Evolutionary conservation across 2,888 invertebrate genomes (phyloP), one percentile per base, ranked within the genome.

Genomic region (Pheosia tremula): DNA sequence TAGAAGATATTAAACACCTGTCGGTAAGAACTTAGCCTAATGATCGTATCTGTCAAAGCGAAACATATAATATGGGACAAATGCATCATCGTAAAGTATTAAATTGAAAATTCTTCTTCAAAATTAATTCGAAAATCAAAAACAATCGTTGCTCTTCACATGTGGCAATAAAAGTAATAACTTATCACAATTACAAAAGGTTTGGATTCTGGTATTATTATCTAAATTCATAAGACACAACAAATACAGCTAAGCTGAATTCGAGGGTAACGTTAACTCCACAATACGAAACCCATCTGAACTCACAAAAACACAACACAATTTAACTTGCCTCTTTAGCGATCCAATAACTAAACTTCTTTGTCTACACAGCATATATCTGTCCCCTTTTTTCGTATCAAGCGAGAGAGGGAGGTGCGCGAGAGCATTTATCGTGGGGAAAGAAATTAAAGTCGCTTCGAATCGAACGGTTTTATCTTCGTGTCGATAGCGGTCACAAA

Each of bases 401-500:
- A 58, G 67, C 69, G 66, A 75, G 85, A 89, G 67, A 68, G 78
- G 75, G 88, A 89, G 68, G 81, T 76, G 80, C 76, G 78, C 77
- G 68, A 74, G 81, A 84, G 83, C 91, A 91, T 91, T 91, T 88
- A 91, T 90, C 87, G 89, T 84, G 76, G 78, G 81, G 81, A 85
- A 91, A 91, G 92, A 89, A 92, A 92, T 93, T 92, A 93, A 93
- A 91, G 90, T 90, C 86, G 88, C 85, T 83, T 86, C 86, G 84
- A 91, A 91, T 91, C 89, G 91, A 89, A 89, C 86, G 88, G 89
- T 89, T 89, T 91, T 91, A 92, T 92, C 91, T 88, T 85, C 85
- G 91, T 90, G 92, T 90, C 91, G 92, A 93, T 91, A 89, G 90
- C 89, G 89, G 87, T 87, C 91, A 90, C 91, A 92, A 92, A 92